Base-by-base conservation (phyloP, 2,888 invertebrate genomes). In the Parascotia fuliginaria region DNA sequence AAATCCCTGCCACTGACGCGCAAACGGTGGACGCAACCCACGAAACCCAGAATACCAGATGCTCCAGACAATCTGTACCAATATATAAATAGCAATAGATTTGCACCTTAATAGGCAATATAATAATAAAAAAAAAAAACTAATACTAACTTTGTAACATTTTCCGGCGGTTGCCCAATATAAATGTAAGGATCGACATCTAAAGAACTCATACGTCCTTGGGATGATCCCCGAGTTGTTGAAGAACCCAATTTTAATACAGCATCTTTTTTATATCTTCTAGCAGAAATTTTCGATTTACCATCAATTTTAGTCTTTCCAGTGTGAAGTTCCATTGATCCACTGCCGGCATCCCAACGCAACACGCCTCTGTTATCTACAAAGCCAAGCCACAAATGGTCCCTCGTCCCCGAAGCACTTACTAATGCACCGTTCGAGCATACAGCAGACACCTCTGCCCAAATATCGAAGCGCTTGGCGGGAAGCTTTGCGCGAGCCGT, bases 21-120 rank as follows among this genome's bases (percentile, higher is more conserved):
- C 55, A 96, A 91, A 52, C 96, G 95, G 58, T 95, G 94, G 49
- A 98, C 94, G 87, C 98, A 98, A 1, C 98, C 98, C 54, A 96
- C 94, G 68, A 98, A 94, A 9, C 97, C 97, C 45, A 94, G 93
- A 41, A 93, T 92, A 13, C 95, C 94, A 15, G 96, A 95, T 34
- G 96, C 95, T 61, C 96, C 95, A 73, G 94, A 95, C 47, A 96
- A 94, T 78, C 97, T 97, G 89, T 3, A 51, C 32, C 46, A 48
- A 55, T 32, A 5, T 19, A 29, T 24, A 32, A 9, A 11, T 11
- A 0, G 1, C 19, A 19, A 15, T 15, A 29, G 33, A 4, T 33
- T 33, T 5, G 3, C 12, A 1, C 3, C 2, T n/a, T 1, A 3
- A 9, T 7, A 12, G 12, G 12, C 6, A 44, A 31, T 11, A 12